Evolutionary conservation across 2,797 vertebrate genomes (phyloP).

Genomic region (Calcarius lapponicus): DNA sequence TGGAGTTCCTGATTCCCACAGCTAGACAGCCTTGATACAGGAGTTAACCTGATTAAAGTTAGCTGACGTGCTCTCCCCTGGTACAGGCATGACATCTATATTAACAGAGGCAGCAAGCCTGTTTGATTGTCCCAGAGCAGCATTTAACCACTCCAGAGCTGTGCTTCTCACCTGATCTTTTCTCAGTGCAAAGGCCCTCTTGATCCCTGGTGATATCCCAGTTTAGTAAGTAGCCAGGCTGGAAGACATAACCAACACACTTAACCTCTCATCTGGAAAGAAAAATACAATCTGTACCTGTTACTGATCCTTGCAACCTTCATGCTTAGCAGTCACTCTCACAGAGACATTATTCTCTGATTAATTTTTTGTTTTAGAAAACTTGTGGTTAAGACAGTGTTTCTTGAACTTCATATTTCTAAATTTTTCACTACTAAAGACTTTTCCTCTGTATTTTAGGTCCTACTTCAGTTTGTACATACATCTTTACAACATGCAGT

Average conservation of each 20-base stretch:
- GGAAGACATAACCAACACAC: neutral
- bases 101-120: neutral
- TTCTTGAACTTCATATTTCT: neutral
- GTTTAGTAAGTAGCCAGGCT: neutral
- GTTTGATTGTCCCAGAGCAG: neutral
- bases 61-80: neutral
- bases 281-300: neutral
- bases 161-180: neutral
- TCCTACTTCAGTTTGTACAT: neutral
- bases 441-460: neutral
- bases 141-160: neutral
- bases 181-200: neutral
- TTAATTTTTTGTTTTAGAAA: neutral
- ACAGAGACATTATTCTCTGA: neutral
- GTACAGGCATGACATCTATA: fast-evolving
- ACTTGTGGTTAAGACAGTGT: neutral
- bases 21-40: neutral
- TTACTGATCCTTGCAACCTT: neutral
- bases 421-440: neutral
- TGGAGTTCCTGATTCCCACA: neutral
- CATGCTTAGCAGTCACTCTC: neutral
- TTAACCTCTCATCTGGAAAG: neutral
- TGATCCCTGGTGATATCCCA: neutral
- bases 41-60: neutral
- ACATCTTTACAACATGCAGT: neutral